Percentiles rank a stretch among this genome's conserved stretches.
Evolutionary conservation across 2,113 vertebrate genomes (phyloP).

Genomic region (Cinclus cinclus): DNA sequence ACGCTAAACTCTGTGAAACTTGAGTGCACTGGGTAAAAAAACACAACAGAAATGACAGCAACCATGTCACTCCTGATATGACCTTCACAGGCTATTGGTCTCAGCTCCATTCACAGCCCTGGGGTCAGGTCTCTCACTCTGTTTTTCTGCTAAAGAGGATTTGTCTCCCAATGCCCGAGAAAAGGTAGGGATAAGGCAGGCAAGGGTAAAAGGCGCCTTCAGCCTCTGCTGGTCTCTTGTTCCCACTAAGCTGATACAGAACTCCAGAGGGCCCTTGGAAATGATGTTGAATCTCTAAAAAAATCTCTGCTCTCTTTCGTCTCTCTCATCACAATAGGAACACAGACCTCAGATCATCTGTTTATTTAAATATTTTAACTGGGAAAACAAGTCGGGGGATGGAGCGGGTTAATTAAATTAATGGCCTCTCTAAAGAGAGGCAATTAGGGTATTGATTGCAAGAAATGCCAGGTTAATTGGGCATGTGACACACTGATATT

Average conservation of each 20-base stretch:
- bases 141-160: not conserved
- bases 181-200: not conserved
- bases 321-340: not conserved
- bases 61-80: not conserved
- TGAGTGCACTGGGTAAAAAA: not conserved
- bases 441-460: constrained; percentile 70
- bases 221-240: not conserved
- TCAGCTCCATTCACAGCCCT: not conserved
- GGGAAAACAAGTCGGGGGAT: not conserved
- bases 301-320: not conserved
- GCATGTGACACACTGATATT: constrained; percentile 69
- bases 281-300: not conserved
- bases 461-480: constrained; percentile 66
- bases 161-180: not conserved
- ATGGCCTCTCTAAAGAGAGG: constrained; percentile 59
- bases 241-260: not conserved
- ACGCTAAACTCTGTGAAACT: not conserved
- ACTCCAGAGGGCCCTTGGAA: not conserved
- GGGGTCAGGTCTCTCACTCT: not conserved
- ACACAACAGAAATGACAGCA: not conserved
- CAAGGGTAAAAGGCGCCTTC: not conserved
- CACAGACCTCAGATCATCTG: not conserved
- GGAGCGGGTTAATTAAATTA: constrained; percentile 68
- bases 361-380: constrained; percentile 42
- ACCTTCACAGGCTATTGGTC: not conserved